Conservation (phyloP, 1,140 invertebrate species). For the Nomia melanderi region DNA sequence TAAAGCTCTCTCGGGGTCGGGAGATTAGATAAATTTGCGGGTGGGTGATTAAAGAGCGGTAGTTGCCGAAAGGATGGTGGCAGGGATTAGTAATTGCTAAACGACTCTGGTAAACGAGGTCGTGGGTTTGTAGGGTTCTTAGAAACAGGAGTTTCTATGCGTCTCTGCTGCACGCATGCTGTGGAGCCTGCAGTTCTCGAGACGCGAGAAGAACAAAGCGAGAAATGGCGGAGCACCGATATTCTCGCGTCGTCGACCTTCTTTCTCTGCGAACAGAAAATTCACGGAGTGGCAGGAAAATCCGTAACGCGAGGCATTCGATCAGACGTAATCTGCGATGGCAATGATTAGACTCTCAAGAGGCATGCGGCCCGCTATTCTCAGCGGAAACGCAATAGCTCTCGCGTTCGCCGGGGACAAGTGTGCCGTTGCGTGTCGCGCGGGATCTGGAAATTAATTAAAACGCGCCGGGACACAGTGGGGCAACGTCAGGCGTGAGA, state of each 20-base stretch:
- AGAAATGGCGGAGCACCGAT: neutral
- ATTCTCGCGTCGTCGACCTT: neutral
- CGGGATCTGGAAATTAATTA: slow-evolving; percentile 40
- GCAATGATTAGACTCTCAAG: neutral
- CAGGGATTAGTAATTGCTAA: slow-evolving; percentile 28
- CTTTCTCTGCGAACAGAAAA: too few species aligned
- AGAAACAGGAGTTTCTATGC: neutral
- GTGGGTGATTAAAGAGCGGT: slow-evolving; percentile 23
- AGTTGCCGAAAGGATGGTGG: slow-evolving; percentile 27
- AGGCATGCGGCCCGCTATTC: neutral
- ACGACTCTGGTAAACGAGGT: slow-evolving; percentile 23
- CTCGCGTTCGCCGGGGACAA: too few species aligned
- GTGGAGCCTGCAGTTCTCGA: neutral
- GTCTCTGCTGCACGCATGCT: slow-evolving; percentile 5
- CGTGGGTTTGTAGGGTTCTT: slow-evolving; percentile 18
- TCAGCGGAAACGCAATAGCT: neutral
- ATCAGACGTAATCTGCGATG: neutral
- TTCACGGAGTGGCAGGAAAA: too few species aligned
- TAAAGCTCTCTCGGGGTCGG: neutral
- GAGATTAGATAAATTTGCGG: slow-evolving; percentile 31
- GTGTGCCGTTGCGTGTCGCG: neutral
- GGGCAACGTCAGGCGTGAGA: neutral
- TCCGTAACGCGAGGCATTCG: neutral
- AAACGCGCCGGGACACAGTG: slow-evolving; percentile 7
- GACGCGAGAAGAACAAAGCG: neutral